Conservation (phyloP, 2,797 vertebrate genomes). For the Urosaurus nigricauda region DNA sequence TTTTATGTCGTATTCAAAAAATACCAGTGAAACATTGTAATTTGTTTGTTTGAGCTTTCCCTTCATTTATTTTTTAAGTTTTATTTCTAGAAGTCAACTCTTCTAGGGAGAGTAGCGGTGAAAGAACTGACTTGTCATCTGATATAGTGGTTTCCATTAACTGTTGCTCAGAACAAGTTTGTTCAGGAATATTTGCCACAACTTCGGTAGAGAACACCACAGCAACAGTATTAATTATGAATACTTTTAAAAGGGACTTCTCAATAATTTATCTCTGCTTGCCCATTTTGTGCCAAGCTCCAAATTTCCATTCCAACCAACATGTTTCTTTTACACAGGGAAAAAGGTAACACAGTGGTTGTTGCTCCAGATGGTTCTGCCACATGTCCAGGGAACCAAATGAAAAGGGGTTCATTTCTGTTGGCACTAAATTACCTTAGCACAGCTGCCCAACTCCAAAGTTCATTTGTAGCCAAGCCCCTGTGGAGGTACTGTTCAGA, state of each 20-base stretch:
- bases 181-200: conserved; percentile 7
- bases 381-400: not conserved
- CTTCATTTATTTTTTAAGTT: no score
- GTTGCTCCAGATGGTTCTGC: conserved; percentile 32
- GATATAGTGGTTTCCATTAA: conserved; percentile 46
- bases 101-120: not conserved
- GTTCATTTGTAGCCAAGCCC: conserved; percentile 24
- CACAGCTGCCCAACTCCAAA: conserved; percentile 39
- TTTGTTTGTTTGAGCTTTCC: not conserved
- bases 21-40: not conserved
- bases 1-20: not conserved
- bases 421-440: conserved; percentile 40
- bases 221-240: conserved; percentile 27
- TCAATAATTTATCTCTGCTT: conserved; percentile 47
- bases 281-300: conserved; percentile 11
- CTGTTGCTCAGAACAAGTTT: not conserved
- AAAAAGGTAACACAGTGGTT: not conserved
- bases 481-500: conserved; percentile 32
- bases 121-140: not conserved
- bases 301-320: not conserved
- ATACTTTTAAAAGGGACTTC: conserved; percentile 1
- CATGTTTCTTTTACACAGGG: not conserved
- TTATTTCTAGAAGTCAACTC: not conserved
- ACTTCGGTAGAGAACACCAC: conserved; percentile 26
- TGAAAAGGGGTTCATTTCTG: conserved; percentile 42